These are phyloP conservation scores for Stratiomys singularior DNA, from an alignment of 2,888 invertebrate species.

Conservation along the genomic window DNA sequence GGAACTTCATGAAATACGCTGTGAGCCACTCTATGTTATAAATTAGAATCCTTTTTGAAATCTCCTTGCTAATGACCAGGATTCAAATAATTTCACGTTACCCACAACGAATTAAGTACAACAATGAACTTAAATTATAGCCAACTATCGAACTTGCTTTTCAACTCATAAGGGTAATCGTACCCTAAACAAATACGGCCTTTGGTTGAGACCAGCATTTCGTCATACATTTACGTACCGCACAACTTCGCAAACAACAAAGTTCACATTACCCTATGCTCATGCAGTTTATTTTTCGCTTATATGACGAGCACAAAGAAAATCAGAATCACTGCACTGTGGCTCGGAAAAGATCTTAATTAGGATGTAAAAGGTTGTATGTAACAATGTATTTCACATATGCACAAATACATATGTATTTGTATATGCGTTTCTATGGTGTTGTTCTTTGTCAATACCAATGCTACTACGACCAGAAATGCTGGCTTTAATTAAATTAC, in stretches of 20 bases:
- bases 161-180: neutral
- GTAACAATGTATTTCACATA: neutral
- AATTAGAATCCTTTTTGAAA: too few relatives aligned
- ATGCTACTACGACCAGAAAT: neutral
- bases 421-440: neutral
- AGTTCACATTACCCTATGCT: neutral
- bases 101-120: neutral
- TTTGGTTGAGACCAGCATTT: neutral
- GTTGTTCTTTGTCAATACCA: constrained; percentile 2
- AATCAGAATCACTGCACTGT: neutral
- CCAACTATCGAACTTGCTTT: neutral
- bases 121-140: neutral
- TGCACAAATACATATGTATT: neutral
- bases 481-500: constrained; percentile 11
- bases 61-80: too few relatives aligned
- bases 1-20: too few relatives aligned
- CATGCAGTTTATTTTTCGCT: neutral
- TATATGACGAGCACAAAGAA: neutral
- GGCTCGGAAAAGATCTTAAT: neutral
- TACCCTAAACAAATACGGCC: neutral
- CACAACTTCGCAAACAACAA: neutral
- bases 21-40: too few relatives aligned
- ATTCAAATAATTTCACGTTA: too few relatives aligned
- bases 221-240: neutral
- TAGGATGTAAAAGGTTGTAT: constrained; percentile 6